A percentile compares a stretch with the other conserved stretches of the same genome.
phyloP scores from a whole-genome alignment of 2,797 vertebrate genomes.

The Peromyscus eremicus region DNA sequence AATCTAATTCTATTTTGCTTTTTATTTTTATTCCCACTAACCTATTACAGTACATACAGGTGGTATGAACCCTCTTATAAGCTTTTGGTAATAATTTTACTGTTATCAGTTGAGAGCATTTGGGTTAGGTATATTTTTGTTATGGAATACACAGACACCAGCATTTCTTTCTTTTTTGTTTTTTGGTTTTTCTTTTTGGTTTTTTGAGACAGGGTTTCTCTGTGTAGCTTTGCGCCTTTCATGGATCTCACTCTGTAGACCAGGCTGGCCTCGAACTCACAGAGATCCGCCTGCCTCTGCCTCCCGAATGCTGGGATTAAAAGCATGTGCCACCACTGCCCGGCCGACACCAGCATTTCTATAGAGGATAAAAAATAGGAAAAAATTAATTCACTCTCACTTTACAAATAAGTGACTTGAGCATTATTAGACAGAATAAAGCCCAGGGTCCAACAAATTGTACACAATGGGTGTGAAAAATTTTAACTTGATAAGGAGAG shows the following conservation, averaged over 20 bases:
- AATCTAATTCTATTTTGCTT: constrained; percentile 55
- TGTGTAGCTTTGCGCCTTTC: no score
- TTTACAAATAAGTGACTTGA: constrained; percentile 10
- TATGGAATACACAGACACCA: not conserved
- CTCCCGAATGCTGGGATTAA: no score
- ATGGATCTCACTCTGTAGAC: no score
- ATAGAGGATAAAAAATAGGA: not conserved
- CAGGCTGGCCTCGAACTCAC: no score
- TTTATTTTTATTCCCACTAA: constrained; percentile 47
- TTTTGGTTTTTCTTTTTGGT: no score
- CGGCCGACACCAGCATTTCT: not conserved
- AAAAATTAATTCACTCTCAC: not conserved
- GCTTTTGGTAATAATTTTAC: constrained; percentile 32
- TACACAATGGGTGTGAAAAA: not conserved
- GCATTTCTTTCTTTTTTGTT: no score
- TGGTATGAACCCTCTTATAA: not conserved
- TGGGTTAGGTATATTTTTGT: not conserved
- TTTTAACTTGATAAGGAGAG: not conserved
- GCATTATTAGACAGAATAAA: constrained; percentile 36
- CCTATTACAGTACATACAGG: not conserved
- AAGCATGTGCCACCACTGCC: no score
- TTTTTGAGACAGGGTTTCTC: no score
- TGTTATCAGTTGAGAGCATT: not conserved
- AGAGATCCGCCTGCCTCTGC: no score
- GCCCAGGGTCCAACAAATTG: not conserved